These are phyloP conservation scores for Helicoverpa zea DNA, from an alignment of 1,140 invertebrate species.

Conservation along the genomic window DNA sequence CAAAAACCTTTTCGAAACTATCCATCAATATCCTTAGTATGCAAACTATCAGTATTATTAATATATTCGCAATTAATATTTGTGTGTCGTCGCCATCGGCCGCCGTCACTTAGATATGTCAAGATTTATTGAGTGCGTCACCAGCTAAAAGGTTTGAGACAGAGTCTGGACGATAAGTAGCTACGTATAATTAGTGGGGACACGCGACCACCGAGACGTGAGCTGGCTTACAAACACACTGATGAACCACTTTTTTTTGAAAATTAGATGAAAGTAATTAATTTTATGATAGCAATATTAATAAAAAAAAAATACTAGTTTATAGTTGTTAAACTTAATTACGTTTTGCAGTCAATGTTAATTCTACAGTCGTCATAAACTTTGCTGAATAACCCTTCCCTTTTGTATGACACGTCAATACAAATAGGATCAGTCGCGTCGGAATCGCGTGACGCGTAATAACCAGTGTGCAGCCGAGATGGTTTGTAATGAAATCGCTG, in stretches of 20 bases:
- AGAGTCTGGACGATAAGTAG: conserved; percentile 73
- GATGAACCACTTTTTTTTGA: background rate
- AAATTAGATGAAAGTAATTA: conserved; percentile 21
- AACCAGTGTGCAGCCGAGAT: conserved; percentile 15
- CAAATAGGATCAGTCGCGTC: conserved; percentile 14
- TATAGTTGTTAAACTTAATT: no score
- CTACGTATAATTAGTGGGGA: conserved; percentile 72
- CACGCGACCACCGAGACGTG: conserved; percentile 74
- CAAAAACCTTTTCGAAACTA: conserved; percentile 32
- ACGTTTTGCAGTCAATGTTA: background rate
- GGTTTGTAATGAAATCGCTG: conserved; percentile 28
- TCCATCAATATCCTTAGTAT: conserved; percentile 29
- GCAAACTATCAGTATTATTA: conserved; percentile 50
- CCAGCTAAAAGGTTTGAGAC: conserved; percentile 77
- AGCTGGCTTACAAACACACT: conserved; percentile 6
- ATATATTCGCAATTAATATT: conserved; percentile 58
- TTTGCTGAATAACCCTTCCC: conserved; percentile 3
- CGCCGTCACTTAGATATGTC: conserved; percentile 66
- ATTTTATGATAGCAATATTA: no score
- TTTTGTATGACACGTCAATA: conserved; percentile 8
- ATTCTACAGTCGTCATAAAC: background rate
- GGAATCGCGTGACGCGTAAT: conserved; percentile 26
- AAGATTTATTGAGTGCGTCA: conserved; percentile 75
- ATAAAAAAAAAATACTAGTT: no score
- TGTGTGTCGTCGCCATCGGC: conserved; percentile 53